Evolutionary conservation across 2,888 invertebrate genomes (phyloP), one percentile per base, ranked within the genome.

Genomic region (Drosophila buzzatii): DNA sequence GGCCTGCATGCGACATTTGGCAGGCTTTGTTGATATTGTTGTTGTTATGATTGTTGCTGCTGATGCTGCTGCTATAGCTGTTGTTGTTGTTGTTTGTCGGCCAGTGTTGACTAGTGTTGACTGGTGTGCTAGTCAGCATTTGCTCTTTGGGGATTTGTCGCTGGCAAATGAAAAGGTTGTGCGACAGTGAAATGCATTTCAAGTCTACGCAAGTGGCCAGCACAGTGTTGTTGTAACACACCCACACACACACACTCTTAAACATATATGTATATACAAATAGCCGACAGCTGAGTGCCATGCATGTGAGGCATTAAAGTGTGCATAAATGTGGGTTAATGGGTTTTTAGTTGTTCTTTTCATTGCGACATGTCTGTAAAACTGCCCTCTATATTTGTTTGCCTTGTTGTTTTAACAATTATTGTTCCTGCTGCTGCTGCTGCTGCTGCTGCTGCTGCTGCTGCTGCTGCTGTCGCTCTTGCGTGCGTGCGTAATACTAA

Each of bases 311-410:
- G 75, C 81, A 82, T 86, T 89, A 85, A 85, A 76, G 74, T 73
- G 76, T 62, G 70, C 70, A 81, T 76, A 77, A 82, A 91, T 85
- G 75, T 90, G 90, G 91, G 88, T 88, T 90, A 90, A 91, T 91
- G 89, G 83, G 79, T 86, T 90, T 88, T 83, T 85, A 83, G 88
- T 90, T 89, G 84, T 73, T 68, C 77, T 78, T 85, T 89, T 82
- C 76, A 81, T 82, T 76, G 65, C 67, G 51, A 65, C 57, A 57
- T 61, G 67, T 42, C 65, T 75, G 64, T 73, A 70, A 55, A 84
- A 68, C 71, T 70, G 72, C 59, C 85, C 85, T 39, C 41, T 44
- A 45, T 52, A 69, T 45, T 58, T 59, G 56, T 44, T 60, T 41
- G 27, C 8, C 14, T 51, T 56, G n/a, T 55, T 52, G 47, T 56